These are phyloP conservation scores for Pararge aegeria DNA, from an alignment of 1,140 invertebrate species.

Conservation along the genomic window DNA sequence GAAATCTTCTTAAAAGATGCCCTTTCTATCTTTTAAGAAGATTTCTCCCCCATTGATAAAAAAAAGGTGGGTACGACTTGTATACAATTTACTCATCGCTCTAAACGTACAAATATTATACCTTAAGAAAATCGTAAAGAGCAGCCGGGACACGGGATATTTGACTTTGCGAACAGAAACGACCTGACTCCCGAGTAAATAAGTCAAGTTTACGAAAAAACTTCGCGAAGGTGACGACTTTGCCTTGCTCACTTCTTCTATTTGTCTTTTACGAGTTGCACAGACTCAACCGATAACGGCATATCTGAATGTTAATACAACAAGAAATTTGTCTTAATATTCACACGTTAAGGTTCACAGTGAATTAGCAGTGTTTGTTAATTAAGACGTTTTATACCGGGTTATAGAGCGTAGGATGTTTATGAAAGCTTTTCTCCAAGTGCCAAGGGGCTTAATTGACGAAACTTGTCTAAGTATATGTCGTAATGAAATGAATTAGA, in stretches of 20 bases:
- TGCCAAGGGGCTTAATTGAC: constrained; percentile 11
- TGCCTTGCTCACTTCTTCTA: constrained; percentile 24
- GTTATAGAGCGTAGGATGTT: constrained; percentile 4
- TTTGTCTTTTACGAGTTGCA: constrained; percentile 31
- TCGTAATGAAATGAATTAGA: constrained; percentile 1
- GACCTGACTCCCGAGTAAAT: constrained; percentile 34
- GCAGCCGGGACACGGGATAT: constrained; percentile 33
- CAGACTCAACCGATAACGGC: neutral
- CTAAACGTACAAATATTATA: constrained; percentile 29
- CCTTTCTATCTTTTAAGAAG: too few species aligned
- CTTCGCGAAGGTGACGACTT: constrained; percentile 35
- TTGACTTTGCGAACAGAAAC: constrained; percentile 35
- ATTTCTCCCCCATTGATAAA: too few species aligned
- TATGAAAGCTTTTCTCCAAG: constrained; percentile 15
- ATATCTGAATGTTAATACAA: neutral
- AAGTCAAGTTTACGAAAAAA: constrained; percentile 41
- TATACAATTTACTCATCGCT: constrained; percentile 21
- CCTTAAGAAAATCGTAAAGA: constrained; percentile 34
- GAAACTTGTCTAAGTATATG: constrained; percentile 7
- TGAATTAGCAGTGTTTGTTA: neutral
- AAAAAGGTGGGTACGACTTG: neutral
- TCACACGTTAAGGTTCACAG: neutral
- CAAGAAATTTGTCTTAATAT: neutral
- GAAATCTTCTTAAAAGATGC: too few species aligned
- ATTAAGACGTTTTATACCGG: neutral